phyloP scores from a whole-genome alignment of 2,113 vertebrate species.

The Cettia cetti region DNA sequence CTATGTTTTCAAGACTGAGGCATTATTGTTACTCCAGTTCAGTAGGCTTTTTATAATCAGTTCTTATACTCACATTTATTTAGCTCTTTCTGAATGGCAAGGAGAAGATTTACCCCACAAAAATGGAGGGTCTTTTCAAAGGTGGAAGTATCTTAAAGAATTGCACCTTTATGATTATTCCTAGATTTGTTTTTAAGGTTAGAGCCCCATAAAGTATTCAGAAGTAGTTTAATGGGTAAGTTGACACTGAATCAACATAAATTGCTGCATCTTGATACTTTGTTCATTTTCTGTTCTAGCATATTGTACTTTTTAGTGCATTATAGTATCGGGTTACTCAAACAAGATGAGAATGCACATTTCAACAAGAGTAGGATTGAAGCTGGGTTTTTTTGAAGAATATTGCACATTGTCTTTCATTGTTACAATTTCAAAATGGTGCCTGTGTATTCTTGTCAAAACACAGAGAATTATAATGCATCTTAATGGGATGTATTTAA shows the following conservation, averaged over 20 bases:
- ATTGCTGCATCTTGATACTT: not conserved
- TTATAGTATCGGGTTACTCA: not conserved
- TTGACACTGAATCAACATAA: not conserved
- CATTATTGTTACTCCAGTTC: slow-evolving; percentile 41
- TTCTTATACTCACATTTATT: slow-evolving; percentile 19
- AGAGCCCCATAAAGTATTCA: not conserved
- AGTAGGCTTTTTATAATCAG: slow-evolving; percentile 38
- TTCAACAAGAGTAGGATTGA: not conserved
- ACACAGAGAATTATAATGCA: not conserved
- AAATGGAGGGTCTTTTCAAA: slow-evolving; percentile 42
- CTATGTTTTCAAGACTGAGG: slow-evolving; percentile 59
- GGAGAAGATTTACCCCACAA: slow-evolving; percentile 36
- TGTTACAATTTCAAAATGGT: not conserved
- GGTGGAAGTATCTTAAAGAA: slow-evolving; percentile 19
- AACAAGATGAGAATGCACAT: not conserved
- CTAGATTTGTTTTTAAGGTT: not conserved
- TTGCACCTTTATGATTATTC: slow-evolving; percentile 32
- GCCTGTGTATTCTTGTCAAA: not conserved
- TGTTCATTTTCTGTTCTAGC: slow-evolving; percentile 25
- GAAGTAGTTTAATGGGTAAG: not conserved
- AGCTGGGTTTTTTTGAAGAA: not conserved
- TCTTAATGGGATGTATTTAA: not conserved
- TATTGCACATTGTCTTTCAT: not conserved
- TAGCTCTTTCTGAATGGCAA: slow-evolving; percentile 42
- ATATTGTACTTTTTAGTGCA: slow-evolving; percentile 12